phyloP scores from a whole-genome alignment of 2,113 vertebrate genomes.

The Toxostoma redivivum region DNA sequence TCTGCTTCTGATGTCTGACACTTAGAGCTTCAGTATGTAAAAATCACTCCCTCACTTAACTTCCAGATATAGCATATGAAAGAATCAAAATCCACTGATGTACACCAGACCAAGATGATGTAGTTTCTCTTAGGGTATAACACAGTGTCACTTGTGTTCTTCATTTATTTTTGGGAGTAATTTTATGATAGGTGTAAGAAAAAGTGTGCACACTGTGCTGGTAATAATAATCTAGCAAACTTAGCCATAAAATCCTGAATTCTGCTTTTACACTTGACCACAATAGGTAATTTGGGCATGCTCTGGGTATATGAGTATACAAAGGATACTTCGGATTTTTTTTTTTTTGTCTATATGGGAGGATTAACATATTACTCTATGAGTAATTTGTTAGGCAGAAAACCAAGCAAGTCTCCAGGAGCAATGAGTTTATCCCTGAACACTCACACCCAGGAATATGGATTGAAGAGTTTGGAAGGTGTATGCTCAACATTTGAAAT shows the following conservation, averaged over 20 bases:
- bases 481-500: neutral
- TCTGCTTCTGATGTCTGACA: conserved; percentile 23
- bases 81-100: conserved; percentile 18
- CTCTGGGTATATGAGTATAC: neutral
- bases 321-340: neutral
- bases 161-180: neutral
- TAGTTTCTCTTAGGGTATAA: neutral
- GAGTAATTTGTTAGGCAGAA: neutral
- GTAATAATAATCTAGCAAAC: neutral
- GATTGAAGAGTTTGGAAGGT: neutral
- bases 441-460: neutral
- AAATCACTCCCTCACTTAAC: conserved; percentile 21
- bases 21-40: neutral
- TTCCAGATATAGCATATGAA: neutral
- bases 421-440: neutral
- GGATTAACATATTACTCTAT: neutral
- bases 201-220: neutral
- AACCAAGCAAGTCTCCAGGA: neutral
- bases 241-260: neutral
- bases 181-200: neutral
- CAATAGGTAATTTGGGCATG: neutral
- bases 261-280: neutral
- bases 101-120: neutral
- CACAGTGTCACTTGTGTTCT: neutral
- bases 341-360: neutral